Conservation (phyloP, 2,888 invertebrate genomes). For the Rosalia funebris region DNA sequence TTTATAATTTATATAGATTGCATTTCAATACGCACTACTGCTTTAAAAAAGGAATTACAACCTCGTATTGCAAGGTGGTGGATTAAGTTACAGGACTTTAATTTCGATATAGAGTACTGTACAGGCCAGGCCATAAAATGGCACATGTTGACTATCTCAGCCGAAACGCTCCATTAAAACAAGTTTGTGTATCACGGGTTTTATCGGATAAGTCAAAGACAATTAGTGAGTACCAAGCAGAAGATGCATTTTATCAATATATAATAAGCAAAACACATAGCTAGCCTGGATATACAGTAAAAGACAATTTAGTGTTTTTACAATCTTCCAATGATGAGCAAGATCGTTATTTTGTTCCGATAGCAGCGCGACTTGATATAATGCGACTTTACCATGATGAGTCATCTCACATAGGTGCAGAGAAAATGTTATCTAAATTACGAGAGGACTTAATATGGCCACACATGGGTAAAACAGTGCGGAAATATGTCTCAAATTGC, state of each 20-base stretch:
- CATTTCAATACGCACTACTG: slow-evolving; percentile 37
- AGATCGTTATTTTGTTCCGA: not conserved
- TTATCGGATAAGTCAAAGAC: not conserved
- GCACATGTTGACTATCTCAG: slow-evolving; percentile 26
- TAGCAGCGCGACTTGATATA: not conserved
- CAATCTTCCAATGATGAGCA: not conserved
- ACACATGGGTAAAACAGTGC: not conserved
- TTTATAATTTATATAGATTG: slow-evolving; percentile 46
- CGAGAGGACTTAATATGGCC: not conserved
- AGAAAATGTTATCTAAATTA: not conserved
- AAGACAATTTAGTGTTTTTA: not conserved
- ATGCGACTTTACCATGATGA: not conserved
- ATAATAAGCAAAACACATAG: not conserved
- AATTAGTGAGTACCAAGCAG: slow-evolving; percentile 3
- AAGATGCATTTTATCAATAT: not conserved
- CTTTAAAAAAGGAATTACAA: slow-evolving; percentile 47
- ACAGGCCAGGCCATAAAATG: slow-evolving; percentile 7
- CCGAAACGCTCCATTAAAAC: not conserved
- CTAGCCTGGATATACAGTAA: not conserved
- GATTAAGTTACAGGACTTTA: slow-evolving; percentile 47
- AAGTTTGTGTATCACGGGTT: not conserved
- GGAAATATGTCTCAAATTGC: slow-evolving; percentile 1
- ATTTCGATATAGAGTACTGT: slow-evolving; percentile 27
- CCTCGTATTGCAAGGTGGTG: slow-evolving; percentile 53
- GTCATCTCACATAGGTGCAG: slow-evolving; percentile 1